Base-by-base conservation (phyloP, 1,140 invertebrate genomes). In the Centruroides sculpturatus region DNA sequence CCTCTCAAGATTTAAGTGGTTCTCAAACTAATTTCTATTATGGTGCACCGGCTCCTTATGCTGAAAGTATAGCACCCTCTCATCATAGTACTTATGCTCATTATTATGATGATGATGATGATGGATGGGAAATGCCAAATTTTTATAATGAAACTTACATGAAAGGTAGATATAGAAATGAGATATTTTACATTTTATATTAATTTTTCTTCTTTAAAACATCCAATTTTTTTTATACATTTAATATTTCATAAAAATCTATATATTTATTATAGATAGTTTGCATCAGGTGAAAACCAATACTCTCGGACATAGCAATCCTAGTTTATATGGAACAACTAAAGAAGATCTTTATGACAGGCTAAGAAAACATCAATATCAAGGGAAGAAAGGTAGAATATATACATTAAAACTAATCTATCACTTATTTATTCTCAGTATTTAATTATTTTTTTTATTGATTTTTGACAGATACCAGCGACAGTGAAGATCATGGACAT, bases 101-200 rank as follows among this genome's bases (percentile, higher is more conserved):
- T 72, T 95, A 94, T 73, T 95, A 94, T 68, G 87, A 90, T 72
- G 88, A 92, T 66, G 92, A 95, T 71, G 92, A 94, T 71, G 90
- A 93, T 66, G 91, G 90, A 11, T 94, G 91, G 90, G 91, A 94
- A 71, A 94, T 95, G 91, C 91, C 92, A 0, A 94, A 94, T 73
- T 94, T 94, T 73, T 95, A 95, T 73, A 94, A 94, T 74, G 91
- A 95, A 77, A 92, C 90, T 13, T 94, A 93, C 69, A 92, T 93
- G 89, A 94, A 93, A 79, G 81, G 81, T 82, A 70, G 5, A 6
- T 41, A 23, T 23, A 23, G 23, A 23, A 23, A 23, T 23, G 23
- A 23, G 23, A 23, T 41, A 41, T 41, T 41, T 6, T 41, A 5
- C 41, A 41, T 5, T 41, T 6, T 41, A 41, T 41, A 4, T 4